A percentile compares a stretch with the other conserved stretches of the same genome.
These are phyloP conservation scores for Acrobasis suavella DNA, from an alignment of 2,888 invertebrate genomes.

Conservation along the genomic window DNA sequence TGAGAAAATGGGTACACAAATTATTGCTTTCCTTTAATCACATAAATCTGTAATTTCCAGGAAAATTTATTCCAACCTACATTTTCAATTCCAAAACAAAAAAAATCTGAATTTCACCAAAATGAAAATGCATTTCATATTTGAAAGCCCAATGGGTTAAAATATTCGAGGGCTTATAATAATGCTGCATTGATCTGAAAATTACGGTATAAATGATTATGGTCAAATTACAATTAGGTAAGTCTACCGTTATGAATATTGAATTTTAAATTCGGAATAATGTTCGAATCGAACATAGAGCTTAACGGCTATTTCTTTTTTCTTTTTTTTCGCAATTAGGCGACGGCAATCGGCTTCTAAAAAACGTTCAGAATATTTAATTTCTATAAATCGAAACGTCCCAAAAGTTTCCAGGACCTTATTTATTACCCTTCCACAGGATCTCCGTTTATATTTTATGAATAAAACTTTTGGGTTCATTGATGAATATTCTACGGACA, in stretches of 20 bases:
- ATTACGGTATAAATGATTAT: neutral
- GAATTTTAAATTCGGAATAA: neutral
- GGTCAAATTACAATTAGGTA: neutral
- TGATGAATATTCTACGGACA: constrained; percentile 50
- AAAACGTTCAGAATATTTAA: constrained; percentile 20
- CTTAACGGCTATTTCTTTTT: neutral
- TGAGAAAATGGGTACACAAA: too few relatives aligned
- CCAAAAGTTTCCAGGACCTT: constrained; percentile 37
- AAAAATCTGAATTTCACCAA: neutral
- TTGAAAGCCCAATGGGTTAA: neutral
- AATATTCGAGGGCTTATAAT: neutral
- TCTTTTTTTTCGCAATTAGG: neutral
- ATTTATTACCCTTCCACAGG: constrained; percentile 42
- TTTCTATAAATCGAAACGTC: constrained; percentile 33
- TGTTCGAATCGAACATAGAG: neutral
- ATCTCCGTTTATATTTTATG: constrained; percentile 51
- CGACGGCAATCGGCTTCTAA: neutral
- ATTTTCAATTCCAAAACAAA: neutral
- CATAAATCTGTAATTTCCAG: neutral
- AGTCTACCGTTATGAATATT: too few relatives aligned
- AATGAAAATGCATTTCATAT: neutral
- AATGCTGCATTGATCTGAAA: neutral
- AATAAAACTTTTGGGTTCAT: constrained; percentile 49
- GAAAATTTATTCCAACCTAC: neutral
- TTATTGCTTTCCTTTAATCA: neutral